Evolutionary conservation across 2,113 vertebrate species (phyloP), one percentile per base, ranked within the genome.

Genomic region (Rhinoderma darwinii): DNA sequence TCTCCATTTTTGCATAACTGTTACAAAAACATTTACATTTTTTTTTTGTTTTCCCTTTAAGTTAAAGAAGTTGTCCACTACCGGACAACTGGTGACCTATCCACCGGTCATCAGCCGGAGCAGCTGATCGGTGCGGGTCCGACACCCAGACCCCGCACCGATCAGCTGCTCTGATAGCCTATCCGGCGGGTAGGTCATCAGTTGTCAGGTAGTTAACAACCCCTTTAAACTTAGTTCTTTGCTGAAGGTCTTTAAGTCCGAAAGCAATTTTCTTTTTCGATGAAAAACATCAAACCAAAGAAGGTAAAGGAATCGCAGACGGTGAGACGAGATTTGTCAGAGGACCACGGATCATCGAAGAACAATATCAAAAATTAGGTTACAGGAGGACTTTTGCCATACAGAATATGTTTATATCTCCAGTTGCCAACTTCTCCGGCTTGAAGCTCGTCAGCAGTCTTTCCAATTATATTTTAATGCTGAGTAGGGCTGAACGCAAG

Each of bases 391-490:
- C 20, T 39, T 39, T 20, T 8, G 20, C 18, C 11, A 3, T 27
- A 0, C 35, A 37, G 20, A 79, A 79, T 39, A 5, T 6, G 43
- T 54, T 76, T 76, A 76, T n/a, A 14, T 74, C 30, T 56, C 50
- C 51, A 30, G 2, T 18, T 25, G 10, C 11, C 30, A 30, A 47
- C 50, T 37, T 44, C 20, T 54, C 10, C 44, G 14, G n/a, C 11
- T 22, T 5, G 43, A 35, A 10, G 22, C 39, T 41, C 56, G 61
- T 83, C 81, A 84, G 72, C 83, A 75, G 32, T 84, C 70, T 75
- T 41, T 32, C 22, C 25, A 54, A 75, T 84, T 75, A 84, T 43
- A 35, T 59, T 30, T 75, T 84, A 74, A 44, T 75, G 83, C 72
- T 84, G 68, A 84, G 25, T 35, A 61, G 47, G 43, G 68, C 50